phyloP scores from a whole-genome alignment of 2,113 vertebrate species.

The Daboia siamensis region DNA sequence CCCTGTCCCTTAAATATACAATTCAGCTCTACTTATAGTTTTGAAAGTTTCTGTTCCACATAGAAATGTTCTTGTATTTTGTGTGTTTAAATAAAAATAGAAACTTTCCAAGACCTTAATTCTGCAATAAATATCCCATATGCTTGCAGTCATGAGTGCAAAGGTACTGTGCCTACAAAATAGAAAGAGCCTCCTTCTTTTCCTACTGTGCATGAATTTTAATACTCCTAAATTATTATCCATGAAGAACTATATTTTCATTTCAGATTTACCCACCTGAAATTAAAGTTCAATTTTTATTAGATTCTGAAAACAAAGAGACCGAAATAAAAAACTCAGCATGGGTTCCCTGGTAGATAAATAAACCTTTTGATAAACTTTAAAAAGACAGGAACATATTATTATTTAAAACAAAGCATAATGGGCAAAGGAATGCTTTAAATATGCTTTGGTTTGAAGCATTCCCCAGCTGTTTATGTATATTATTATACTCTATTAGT shows the following conservation, averaged over 20 bases:
- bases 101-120: neutral
- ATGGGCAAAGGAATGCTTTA: neutral
- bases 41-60: neutral
- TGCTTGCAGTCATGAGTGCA: neutral
- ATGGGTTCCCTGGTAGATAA: neutral
- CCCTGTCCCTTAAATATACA: neutral
- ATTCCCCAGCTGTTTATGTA: neutral
- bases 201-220: neutral
- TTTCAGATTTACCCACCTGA: neutral
- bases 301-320: neutral
- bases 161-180: neutral
- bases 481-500: neutral
- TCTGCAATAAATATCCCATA: neutral
- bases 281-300: neutral
- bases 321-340: neutral
- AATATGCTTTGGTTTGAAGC: neutral
- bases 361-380: neutral
- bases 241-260: neutral
- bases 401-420: conserved; percentile 2
- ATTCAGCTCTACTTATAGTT: neutral
- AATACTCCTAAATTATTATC: neutral
- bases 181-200: neutral
- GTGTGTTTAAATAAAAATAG: neutral
- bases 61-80: neutral
- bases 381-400: conserved; percentile 1